These are phyloP conservation scores for Psilopsiagon aurifrons DNA, from an alignment of 2,113 vertebrate species.

Conservation along the genomic window DNA sequence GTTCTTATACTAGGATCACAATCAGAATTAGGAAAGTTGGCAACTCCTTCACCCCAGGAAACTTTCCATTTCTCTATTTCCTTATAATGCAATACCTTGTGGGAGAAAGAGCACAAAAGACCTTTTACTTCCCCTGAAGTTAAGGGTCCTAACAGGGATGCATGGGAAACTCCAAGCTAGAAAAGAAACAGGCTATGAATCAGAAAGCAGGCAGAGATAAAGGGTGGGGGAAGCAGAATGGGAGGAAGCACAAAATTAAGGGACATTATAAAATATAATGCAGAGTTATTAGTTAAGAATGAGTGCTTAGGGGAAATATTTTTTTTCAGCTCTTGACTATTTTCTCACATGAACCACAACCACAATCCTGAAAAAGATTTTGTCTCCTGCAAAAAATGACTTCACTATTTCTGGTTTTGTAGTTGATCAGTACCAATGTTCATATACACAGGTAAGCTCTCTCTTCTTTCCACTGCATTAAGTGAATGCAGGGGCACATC, in stretches of 20 bases:
- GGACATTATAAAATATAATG: neutral
- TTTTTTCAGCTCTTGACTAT: neutral
- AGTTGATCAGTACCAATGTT: neutral
- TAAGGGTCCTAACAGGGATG: neutral
- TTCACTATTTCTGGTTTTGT: neutral
- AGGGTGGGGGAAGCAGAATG: neutral
- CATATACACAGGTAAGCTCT: neutral
- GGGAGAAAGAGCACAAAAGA: neutral
- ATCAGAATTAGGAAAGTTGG: neutral
- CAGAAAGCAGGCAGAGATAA: neutral
- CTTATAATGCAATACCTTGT: neutral
- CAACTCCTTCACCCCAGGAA: neutral
- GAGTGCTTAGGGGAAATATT: neutral
- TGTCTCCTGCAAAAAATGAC: neutral
- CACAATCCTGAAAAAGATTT: neutral
- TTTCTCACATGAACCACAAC: neutral
- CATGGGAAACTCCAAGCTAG: neutral
- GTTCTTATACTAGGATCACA: neutral
- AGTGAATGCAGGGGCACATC: neutral
- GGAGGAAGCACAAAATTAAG: neutral
- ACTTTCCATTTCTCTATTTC: neutral
- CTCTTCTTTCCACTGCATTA: neutral
- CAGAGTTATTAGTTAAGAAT: neutral
- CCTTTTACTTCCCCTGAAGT: neutral
- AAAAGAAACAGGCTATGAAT: neutral